phyloP scores from a whole-genome alignment of 2,113 vertebrate genomes.

The Rissa tridactyla region DNA sequence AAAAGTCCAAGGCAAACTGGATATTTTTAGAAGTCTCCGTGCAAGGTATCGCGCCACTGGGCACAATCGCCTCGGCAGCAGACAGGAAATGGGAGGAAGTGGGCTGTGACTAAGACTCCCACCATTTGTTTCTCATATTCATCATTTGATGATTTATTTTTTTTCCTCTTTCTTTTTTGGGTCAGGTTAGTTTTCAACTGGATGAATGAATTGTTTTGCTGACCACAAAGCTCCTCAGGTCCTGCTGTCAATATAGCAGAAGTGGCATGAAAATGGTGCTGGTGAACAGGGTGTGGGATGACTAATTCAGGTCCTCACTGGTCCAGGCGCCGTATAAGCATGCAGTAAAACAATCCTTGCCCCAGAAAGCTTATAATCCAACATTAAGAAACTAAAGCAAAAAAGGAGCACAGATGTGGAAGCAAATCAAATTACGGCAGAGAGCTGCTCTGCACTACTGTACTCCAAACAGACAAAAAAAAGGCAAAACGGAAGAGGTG shows the following conservation, averaged over 20 bases:
- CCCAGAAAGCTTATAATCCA: neutral
- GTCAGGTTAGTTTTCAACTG: neutral
- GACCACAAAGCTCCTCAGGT: neutral
- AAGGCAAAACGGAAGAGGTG: neutral
- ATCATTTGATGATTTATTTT: neutral
- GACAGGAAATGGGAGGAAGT: neutral
- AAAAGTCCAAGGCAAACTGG: neutral
- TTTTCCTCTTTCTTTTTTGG: too few relatives aligned
- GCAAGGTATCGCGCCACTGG: rapidly evolving
- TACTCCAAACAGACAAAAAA: neutral
- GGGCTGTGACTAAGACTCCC: neutral
- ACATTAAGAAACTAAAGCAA: neutral
- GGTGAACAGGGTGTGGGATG: neutral
- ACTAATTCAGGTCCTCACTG: neutral
- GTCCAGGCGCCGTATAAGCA: neutral
- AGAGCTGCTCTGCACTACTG: neutral
- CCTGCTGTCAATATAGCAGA: neutral
- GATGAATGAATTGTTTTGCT: neutral
- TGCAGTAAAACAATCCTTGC: neutral
- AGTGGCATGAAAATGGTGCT: neutral
- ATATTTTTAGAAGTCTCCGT: neutral
- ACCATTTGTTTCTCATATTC: neutral
- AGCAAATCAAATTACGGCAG: neutral
- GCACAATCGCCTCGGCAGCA: neutral
- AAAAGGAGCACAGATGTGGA: neutral